A percentile compares a stretch with the other conserved stretches of the same genome.
Evolutionary conservation across 2,113 vertebrate species (phyloP).

Genomic region (Brachyhypopomus gauderio): DNA sequence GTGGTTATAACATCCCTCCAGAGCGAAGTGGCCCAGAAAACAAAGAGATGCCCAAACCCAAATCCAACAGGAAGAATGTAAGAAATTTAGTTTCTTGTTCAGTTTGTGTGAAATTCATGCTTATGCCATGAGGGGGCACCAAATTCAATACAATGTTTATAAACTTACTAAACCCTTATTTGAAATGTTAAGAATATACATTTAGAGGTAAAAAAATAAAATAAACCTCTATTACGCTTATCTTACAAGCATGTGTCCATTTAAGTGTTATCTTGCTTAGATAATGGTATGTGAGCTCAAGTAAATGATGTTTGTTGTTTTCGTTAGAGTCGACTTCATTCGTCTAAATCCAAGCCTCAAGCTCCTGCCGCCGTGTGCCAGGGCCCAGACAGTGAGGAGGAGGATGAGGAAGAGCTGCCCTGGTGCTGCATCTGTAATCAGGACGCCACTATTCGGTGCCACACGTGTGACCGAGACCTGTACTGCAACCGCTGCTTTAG

Average conservation of each 20-base stretch:
- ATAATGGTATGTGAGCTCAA: neutral
- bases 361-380: conserved; percentile 50
- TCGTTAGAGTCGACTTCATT: conserved; percentile 36
- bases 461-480: conserved; percentile 88
- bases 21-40: conserved; percentile 71
- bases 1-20: conserved; percentile 90
- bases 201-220: too few species aligned
- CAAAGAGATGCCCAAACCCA: conserved; percentile 58
- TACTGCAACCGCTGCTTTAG: conserved; percentile 92
- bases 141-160: neutral
- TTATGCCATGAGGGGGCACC: conserved; percentile 9
- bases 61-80: conserved; percentile 57
- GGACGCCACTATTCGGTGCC: conserved; percentile 86
- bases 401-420: conserved; percentile 89
- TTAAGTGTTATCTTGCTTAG: too few species aligned
- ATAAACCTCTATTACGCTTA: too few species aligned
- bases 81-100: too few species aligned
- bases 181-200: neutral
- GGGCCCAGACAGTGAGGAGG: conserved; percentile 77
- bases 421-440: conserved; percentile 98
- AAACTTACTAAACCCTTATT: neutral
- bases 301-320: neutral
- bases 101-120: conserved; percentile 8
- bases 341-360: conserved; percentile 55
- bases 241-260: too few species aligned